These are phyloP conservation scores for Eucera pruinosa DNA, from an alignment of 2,888 invertebrate species.

Conservation along the genomic window DNA sequence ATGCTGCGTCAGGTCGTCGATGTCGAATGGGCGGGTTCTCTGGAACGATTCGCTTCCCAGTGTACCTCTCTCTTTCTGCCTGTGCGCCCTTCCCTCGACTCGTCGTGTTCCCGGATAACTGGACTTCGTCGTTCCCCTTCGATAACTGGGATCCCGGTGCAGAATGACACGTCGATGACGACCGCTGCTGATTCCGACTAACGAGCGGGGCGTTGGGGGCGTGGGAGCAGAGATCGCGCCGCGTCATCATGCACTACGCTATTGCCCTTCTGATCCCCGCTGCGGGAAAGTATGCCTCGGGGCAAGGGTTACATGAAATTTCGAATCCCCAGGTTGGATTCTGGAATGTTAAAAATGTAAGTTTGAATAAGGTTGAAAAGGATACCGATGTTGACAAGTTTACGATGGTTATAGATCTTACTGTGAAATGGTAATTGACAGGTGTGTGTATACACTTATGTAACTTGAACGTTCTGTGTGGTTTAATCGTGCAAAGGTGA, in stretches of 20 bases:
- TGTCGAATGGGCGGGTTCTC: constrained; percentile 67
- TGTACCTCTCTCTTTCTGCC: constrained; percentile 47
- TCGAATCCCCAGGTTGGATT: not conserved
- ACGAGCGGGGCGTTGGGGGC: constrained; percentile 83
- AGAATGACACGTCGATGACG: constrained; percentile 84
- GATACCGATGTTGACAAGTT: not conserved
- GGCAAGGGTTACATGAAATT: not conserved
- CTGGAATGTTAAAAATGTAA: not conserved
- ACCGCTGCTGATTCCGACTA: constrained; percentile 84
- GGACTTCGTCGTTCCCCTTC: constrained; percentile 13
- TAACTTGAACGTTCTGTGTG: no score
- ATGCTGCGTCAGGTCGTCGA: constrained; percentile 80
- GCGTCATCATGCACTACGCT: constrained; percentile 79
- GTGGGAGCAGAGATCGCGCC: constrained; percentile 83
- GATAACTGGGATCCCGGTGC: constrained; percentile 72
- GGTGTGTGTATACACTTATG: not conserved
- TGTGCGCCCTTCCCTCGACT: constrained; percentile 50
- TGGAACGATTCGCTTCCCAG: constrained; percentile 37
- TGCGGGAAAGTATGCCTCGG: constrained; percentile 48
- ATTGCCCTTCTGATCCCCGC: constrained; percentile 22
- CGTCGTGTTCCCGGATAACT: constrained; percentile 8
- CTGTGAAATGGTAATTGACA: not conserved
- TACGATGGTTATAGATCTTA: not conserved
- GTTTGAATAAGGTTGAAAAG: not conserved
- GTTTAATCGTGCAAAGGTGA: no score